Conservation (phyloP, 1,140 invertebrate genomes). For the Battus philenor region DNA sequence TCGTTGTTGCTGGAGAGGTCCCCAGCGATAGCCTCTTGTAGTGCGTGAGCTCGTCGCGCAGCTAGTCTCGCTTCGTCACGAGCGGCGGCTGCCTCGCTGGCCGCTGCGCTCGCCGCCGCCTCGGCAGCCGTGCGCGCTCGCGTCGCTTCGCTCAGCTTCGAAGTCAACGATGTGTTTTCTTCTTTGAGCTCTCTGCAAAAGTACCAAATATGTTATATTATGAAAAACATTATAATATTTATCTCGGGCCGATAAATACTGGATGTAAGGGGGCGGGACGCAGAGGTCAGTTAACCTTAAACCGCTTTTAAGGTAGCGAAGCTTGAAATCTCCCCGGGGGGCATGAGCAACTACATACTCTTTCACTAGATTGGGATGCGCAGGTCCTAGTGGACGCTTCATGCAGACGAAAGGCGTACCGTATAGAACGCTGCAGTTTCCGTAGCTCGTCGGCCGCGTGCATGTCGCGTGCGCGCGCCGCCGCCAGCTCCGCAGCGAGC, state of each 20-base stretch:
- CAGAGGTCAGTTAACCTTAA: too few species aligned
- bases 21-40: slow-evolving; percentile 68
- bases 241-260: too few species aligned
- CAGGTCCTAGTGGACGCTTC: too few species aligned
- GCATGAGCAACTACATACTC: too few species aligned
- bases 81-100: slow-evolving; percentile 49
- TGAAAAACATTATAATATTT: too few species aligned
- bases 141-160: slow-evolving; percentile 45
- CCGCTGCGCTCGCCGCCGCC: slow-evolving; percentile 45
- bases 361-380: too few species aligned
- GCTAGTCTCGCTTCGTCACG: slow-evolving; percentile 59
- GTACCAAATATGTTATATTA: background rate
- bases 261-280: too few species aligned
- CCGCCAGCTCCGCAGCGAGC: slow-evolving; percentile 83
- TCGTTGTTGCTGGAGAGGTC: slow-evolving; percentile 62
- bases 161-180: slow-evolving; percentile 48
- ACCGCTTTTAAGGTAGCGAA: too few species aligned
- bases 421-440: slow-evolving; percentile 71
- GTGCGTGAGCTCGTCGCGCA: slow-evolving; percentile 48
- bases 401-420: too few species aligned
- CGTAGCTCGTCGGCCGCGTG: slow-evolving; percentile 85
- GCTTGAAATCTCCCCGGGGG: too few species aligned
- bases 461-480: slow-evolving; percentile 83
- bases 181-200: slow-evolving; percentile 59
- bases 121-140: slow-evolving; percentile 49